Base-by-base conservation (phyloP, 2,888 invertebrate genomes). In the Cantharis rustica region DNA sequence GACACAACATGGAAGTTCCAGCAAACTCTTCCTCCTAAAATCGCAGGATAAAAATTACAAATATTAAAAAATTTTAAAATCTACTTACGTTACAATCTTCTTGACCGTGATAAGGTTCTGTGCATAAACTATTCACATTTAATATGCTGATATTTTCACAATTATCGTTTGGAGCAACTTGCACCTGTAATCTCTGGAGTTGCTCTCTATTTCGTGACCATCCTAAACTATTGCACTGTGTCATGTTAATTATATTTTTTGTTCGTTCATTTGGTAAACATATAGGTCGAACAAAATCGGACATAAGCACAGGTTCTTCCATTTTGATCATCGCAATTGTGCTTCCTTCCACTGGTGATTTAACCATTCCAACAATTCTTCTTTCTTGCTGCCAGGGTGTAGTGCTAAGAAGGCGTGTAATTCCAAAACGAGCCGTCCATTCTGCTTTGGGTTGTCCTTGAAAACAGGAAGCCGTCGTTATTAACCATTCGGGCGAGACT, bases 381-480 rank as follows among this genome's bases (percentile, higher is more conserved):
- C 95, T 90, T 81, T 96, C 95, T 86, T 96, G 96, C 82, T 95
- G 95, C 96, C 96, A 96, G 0, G 97, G 96, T 0, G 96, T 93
- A 1, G 93, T 93, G 77, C 95, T 93, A 63, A 94, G 92, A 63
- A 95, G 90, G 68, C 96, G 91, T 0, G 95, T 92, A 7, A 92
- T 91, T 1, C 96, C 96, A 76, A 95, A 90, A 81, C 94, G 90
- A 0, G 95, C 96, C 23, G 93, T 92, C 96, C 96, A 96, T 86
- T 96, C 95, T 0, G 95, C 95, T 86, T 95, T 94, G 16, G 95
- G 94, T 89, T 96, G 96, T 2, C 96, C 94, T 84, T 92, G 87
- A 86, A 97, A 97, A 85, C 97, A 97, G 5, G 95, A 95, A 10
- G 95, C 94, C 0, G 96, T 95, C 23, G 96, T 96, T 62, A 96